Conservation (phyloP, 2,797 vertebrate species). For the Oreochromis mossambicus region DNA sequence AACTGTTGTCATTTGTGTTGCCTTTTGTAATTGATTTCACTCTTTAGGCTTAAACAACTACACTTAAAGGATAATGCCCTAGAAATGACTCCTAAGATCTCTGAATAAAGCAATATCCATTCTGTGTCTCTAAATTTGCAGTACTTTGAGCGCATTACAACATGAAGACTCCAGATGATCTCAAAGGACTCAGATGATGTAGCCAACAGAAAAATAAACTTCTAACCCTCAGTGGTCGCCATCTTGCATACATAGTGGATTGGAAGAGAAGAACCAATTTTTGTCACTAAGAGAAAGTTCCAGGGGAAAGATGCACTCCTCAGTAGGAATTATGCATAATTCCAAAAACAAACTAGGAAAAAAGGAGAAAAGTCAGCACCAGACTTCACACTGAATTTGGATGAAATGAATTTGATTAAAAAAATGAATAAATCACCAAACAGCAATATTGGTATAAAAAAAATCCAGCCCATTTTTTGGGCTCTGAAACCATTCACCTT, state of each 20-base stretch:
- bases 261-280: background rate
- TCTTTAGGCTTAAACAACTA: background rate
- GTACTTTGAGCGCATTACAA: accelerated
- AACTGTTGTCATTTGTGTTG: background rate
- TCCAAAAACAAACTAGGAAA: background rate
- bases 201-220: background rate
- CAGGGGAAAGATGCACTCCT: background rate
- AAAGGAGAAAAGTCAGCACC: background rate
- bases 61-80: background rate
- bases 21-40: background rate
- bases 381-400: background rate
- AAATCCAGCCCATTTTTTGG: background rate
- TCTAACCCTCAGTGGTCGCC: background rate
- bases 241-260: background rate
- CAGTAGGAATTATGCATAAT: background rate
- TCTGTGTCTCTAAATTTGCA: background rate
- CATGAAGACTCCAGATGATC: background rate
- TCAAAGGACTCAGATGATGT: background rate
- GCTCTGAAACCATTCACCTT: background rate
- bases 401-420: background rate
- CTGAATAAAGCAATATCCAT: background rate
- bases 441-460: background rate
- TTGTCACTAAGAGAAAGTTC: background rate
- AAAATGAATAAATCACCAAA: background rate
- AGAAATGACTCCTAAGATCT: background rate